Base-by-base conservation (phyloP, 2,888 invertebrate genomes). In the Microctonus aethiopoides region DNA sequence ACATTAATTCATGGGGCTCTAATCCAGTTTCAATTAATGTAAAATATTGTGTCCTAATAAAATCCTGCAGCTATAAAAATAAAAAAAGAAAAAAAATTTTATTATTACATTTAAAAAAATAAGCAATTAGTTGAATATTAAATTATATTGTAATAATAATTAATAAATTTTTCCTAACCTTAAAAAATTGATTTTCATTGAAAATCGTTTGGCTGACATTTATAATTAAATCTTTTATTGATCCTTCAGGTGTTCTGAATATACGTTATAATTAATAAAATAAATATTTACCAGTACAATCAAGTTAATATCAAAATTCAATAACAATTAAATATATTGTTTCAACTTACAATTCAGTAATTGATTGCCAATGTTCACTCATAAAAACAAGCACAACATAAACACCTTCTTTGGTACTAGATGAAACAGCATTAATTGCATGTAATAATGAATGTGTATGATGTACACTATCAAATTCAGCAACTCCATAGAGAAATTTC, bases 361-460 rank as follows among this genome's bases (percentile, higher is more conserved):
- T n/a, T 39, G 39, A n/a, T 39, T 13, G 39, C 39, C 39, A 39
- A 5, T 39, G 39, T 13, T 0, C 69, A 2, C 68, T 66, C 32
- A 78, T 13, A 22, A 76, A 78, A 34, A 70, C 66, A 1, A 78
- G 68, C 4, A 76, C 75, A 24, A 74, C 70, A 29, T 78, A 54
- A 9, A 75, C 67, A 46, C 78, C 77, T 34, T 65, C 26, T 16
- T 72, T 39, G 39, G 74, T 75, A 24, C 73, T 70, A n/a, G 39
- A 24, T 60, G 70, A 64, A 16, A 76, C 73, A n/a, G 71, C 68
- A 39, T 39, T n/a, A 39, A 39, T 39, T 3, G 39, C 39, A 39
- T 39, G 39, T 34, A 54, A 32, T 1, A 74, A 46, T 65, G 69
- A 70, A 74, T 84, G 82, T 79, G 79, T 34, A 74, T 74, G n/a